These are phyloP conservation scores for Oligia latruncula DNA, from an alignment of 2,888 invertebrate genomes.

Conservation along the genomic window DNA sequence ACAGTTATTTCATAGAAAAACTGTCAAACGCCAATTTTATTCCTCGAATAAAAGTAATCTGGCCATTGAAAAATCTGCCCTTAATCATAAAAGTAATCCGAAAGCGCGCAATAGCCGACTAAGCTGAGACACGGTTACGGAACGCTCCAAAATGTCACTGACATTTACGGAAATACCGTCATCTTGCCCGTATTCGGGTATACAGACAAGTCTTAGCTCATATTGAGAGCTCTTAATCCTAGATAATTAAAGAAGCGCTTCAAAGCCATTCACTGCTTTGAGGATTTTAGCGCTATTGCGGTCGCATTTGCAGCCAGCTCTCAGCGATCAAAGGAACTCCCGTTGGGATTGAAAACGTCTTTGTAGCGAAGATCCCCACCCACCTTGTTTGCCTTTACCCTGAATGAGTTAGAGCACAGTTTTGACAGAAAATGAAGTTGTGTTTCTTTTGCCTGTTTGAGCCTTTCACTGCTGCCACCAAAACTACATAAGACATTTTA, in stretches of 20 bases:
- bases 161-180: not conserved
- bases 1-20: too few species aligned
- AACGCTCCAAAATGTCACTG: not conserved
- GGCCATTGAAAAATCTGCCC: too few species aligned
- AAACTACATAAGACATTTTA: not conserved
- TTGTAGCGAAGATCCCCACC: not conserved
- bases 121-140: not conserved
- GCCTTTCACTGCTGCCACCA: not conserved
- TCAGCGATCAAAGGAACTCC: constrained; percentile 2
- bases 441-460: too few species aligned
- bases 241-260: not conserved
- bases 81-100: constrained; percentile 6
- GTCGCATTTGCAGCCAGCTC: not conserved
- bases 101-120: not conserved
- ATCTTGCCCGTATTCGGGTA: not conserved
- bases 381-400: not conserved
- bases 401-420: too few species aligned
- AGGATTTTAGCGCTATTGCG: not conserved
- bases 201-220: not conserved
- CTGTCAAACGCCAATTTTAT: too few species aligned
- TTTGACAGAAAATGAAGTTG: not conserved
- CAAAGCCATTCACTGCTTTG: constrained; percentile 6
- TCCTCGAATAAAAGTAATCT: too few species aligned
- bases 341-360: not conserved
- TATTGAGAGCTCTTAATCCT: not conserved